These are phyloP conservation scores for Pimephales promelas DNA, from an alignment of 2,113 vertebrate species.

Conservation along the genomic window DNA sequence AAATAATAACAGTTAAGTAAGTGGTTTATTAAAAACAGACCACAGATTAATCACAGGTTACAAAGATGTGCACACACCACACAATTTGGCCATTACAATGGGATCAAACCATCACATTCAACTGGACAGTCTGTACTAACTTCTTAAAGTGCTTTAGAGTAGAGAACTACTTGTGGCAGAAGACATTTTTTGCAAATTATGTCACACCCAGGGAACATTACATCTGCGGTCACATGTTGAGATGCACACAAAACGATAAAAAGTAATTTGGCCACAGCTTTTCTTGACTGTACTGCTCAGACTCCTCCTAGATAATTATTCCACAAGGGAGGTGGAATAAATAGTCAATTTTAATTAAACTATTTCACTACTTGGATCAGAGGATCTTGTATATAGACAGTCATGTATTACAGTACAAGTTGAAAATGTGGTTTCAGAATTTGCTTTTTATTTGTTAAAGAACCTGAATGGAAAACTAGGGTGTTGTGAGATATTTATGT, in stretches of 20 bases:
- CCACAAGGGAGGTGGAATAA: constrained; percentile 5
- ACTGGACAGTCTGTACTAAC: not conserved
- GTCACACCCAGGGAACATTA: not conserved
- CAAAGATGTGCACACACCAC: not conserved
- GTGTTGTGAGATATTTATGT: constrained; percentile 29
- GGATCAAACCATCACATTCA: constrained; percentile 10
- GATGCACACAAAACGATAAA: not conserved
- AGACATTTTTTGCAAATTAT: not conserved
- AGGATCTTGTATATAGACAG: constrained; percentile 1
- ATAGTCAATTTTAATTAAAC: constrained; percentile 26
- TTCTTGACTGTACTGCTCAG: not conserved
- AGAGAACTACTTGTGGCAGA: not conserved
- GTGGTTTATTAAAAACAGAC: constrained; percentile 44
- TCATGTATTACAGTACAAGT: constrained; percentile 24
- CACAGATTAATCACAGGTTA: constrained; percentile 15
- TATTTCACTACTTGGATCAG: constrained; percentile 54
- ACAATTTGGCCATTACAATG: not conserved
- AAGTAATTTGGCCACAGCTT: not conserved
- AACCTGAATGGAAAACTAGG: constrained; percentile 21
- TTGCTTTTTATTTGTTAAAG: constrained; percentile 36
- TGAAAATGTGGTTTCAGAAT: constrained; percentile 24
- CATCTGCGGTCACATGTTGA: not conserved
- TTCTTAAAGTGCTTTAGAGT: constrained; percentile 34
- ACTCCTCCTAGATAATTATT: constrained; percentile 5
- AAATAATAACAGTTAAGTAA: not conserved